phyloP scores from a whole-genome alignment of 2,797 vertebrate genomes.

The Iguana delicatissima region DNA sequence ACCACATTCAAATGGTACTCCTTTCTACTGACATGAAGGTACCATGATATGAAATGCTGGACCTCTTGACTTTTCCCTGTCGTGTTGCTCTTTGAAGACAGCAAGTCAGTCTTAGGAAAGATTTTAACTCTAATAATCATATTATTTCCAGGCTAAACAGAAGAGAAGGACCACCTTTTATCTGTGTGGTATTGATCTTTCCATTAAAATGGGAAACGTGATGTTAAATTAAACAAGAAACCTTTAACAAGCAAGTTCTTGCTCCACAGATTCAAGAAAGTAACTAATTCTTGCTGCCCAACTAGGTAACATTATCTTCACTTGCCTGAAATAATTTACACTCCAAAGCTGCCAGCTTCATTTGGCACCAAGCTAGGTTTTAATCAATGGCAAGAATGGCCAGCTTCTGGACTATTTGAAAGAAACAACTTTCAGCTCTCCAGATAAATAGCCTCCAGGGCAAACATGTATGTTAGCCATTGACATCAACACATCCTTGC shows the following conservation, averaged over 20 bases:
- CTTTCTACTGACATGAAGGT: not conserved
- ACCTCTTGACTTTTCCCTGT: not conserved
- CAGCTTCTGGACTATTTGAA: not conserved
- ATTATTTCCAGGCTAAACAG: not conserved
- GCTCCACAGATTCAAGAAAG: not conserved
- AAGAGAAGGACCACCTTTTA: conserved; percentile 3
- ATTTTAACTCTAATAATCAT: not conserved
- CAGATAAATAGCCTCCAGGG: not conserved
- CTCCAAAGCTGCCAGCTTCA: conserved; percentile 1
- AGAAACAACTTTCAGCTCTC: not conserved
- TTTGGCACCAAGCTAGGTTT: not conserved
- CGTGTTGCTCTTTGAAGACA: not conserved
- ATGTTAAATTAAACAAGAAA: conserved; percentile 34
- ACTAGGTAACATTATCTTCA: conserved; percentile 1
- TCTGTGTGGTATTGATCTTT: not conserved
- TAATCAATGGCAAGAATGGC: not conserved
- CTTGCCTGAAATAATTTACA: conserved; percentile 8
- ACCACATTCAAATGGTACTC: not conserved
- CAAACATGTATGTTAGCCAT: not conserved
- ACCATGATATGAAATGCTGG: not conserved
- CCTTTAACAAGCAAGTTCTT: conserved; percentile 9
- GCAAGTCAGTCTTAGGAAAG: not conserved
- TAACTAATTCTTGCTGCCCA: not conserved
- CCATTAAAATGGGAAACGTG: conserved; percentile 17
- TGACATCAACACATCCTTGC: not conserved